These are phyloP conservation scores for Colinus virginianus DNA, from an alignment of 2,113 vertebrate genomes.

Conservation along the genomic window DNA sequence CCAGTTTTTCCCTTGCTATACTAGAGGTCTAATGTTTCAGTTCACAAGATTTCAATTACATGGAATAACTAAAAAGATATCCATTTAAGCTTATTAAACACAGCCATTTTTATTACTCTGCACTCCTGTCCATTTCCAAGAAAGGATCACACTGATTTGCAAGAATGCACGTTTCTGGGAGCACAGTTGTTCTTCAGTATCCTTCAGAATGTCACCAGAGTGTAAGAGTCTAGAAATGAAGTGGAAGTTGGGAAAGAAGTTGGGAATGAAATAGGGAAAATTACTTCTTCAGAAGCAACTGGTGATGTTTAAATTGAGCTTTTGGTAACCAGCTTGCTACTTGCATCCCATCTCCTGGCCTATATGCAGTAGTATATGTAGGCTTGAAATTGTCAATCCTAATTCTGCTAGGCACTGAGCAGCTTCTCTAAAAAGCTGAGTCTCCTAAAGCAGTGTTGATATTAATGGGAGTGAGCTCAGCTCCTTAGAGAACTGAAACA, in stretches of 20 bases:
- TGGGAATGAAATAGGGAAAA: too few relatives aligned
- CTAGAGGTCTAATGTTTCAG: neutral
- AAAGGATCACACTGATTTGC: fast-evolving
- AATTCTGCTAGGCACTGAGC: neutral
- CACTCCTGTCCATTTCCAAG: neutral
- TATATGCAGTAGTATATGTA: neutral
- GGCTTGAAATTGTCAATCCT: conserved; percentile 17
- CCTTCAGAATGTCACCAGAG: neutral
- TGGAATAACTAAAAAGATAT: conserved; percentile 5
- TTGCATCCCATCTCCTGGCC: neutral
- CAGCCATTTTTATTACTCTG: neutral
- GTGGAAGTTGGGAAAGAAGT: too few relatives aligned
- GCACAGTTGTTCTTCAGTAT: neutral
- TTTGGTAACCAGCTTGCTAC: neutral
- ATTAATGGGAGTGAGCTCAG: neutral
- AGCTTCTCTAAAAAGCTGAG: neutral
- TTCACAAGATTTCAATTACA: neutral
- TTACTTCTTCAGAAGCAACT: neutral
- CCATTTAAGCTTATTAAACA: conserved; percentile 22
- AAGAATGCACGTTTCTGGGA: neutral
- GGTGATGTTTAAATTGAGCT: neutral
- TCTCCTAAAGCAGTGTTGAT: neutral
- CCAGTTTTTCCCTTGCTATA: neutral
- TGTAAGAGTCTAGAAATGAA: neutral
- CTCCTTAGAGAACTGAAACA: neutral